These are phyloP conservation scores for Xerus inauris DNA, from an alignment of 2,113 vertebrate species.

Conservation along the genomic window DNA sequence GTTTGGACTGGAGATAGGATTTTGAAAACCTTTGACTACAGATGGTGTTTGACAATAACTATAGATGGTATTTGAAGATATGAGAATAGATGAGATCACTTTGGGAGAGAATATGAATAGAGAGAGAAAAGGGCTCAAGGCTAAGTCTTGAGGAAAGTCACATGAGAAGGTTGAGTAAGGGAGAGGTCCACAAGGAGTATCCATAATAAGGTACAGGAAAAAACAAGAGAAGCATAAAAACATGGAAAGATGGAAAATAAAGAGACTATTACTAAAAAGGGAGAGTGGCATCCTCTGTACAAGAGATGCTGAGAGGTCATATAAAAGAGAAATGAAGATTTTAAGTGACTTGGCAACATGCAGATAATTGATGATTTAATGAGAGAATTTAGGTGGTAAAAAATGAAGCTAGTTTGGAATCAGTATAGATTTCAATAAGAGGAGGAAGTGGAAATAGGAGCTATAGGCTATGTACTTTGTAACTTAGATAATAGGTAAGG, in stretches of 20 bases:
- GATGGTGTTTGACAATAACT: background rate
- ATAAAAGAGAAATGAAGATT: background rate
- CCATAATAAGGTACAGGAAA: background rate
- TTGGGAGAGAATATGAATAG: background rate
- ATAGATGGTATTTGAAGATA: background rate
- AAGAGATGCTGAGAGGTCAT: background rate
- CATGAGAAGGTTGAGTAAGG: background rate
- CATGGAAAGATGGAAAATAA: background rate
- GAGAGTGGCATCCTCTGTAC: background rate
- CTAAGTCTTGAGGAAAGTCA: background rate
- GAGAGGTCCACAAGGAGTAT: background rate
- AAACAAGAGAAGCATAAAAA: background rate
- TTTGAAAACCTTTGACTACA: background rate
- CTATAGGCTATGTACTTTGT: background rate
- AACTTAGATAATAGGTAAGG: background rate
- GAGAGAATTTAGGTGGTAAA: background rate
- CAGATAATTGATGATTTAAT: background rate
- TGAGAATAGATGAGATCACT: background rate
- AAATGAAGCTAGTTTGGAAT: background rate
- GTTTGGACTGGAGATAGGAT: background rate
- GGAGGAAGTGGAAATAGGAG: background rate
- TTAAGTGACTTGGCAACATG: background rate
- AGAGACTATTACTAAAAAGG: background rate
- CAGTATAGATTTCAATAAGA: background rate
- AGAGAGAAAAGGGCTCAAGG: background rate